Percentiles rank a stretch among this genome's conserved stretches.
Conservation (phyloP, 2,888 invertebrate species). For the Nymphalis urticae region DNA sequence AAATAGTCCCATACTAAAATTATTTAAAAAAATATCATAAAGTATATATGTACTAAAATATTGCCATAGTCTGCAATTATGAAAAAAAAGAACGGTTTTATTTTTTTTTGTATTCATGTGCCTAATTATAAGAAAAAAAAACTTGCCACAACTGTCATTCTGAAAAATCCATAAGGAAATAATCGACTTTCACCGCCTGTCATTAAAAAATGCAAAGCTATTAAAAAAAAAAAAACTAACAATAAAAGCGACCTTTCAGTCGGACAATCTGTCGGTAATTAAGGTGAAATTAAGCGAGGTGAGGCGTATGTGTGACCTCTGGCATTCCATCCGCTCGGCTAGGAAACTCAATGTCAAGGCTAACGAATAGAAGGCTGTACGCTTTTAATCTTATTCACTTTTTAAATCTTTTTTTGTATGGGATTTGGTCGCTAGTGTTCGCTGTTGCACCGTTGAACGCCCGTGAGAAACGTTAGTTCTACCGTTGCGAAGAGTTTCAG, state of each 20-base stretch:
- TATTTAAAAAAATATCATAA: too few species aligned
- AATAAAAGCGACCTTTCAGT: conserved; percentile 17
- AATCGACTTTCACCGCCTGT: neutral
- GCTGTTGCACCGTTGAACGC: too few species aligned
- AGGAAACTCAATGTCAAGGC: conserved; percentile 25
- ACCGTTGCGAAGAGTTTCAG: too few species aligned
- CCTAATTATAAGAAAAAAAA: too few species aligned
- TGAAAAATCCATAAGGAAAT: too few species aligned
- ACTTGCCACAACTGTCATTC: too few species aligned
- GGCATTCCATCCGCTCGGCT: conserved; percentile 15
- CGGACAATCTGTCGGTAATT: conserved; percentile 29
- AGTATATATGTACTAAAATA: too few species aligned
- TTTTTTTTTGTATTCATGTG: too few species aligned
- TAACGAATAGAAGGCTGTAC: conserved; percentile 8
- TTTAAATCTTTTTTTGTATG: conserved; percentile 9
- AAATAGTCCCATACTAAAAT: too few species aligned
- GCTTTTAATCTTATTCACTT: conserved; percentile 8
- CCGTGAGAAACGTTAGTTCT: too few species aligned
- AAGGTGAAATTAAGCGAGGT: conserved; percentile 19
- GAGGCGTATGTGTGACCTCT: conserved; percentile 28
- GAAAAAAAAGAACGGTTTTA: too few species aligned
- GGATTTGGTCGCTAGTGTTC: neutral
- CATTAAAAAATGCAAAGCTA: neutral
- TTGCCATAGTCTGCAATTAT: too few species aligned
- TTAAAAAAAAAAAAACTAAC: conserved; percentile 3